Evolutionary conservation across 1,140 invertebrate genomes (phyloP), one percentile per base, ranked within the genome.

Genomic region (Philopotamus ludificatus): DNA sequence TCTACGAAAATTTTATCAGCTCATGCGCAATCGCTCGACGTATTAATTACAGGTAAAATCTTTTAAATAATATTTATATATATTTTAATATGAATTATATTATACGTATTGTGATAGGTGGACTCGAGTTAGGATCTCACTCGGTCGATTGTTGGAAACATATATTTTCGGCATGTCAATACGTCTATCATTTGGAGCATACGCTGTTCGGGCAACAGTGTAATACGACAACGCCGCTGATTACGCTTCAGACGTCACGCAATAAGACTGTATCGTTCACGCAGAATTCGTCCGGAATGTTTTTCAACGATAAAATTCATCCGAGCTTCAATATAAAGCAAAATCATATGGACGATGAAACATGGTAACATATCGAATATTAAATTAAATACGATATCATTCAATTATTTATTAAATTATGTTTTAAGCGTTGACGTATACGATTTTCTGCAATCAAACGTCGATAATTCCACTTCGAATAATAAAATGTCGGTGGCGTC

Each of bases 131-230:
- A 25, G 94, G 92, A 2, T 94, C 92, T 65, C 93, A 95, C 73
- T 91, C 92, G 22, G 85, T 89, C 39, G 91, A 95, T 65, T 96
- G 93, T 73, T 97, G 95, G 95, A 88, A 89, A 28, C 93, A 95
- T 75, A 91, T 97, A 61, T 95, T 97, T 74, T 88, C 89, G 76
- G 94, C 87, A 7, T 95, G 92, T 73, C 84, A 93, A n/a, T 93
- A 94, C 73, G 91, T 95, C 22, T 88, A 90, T n/a, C 89, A 89
- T 71, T 76, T 96, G 70, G 94, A 96, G 73, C 91, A 94, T 74
- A 87, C 88, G 1, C 86, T 94, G 65, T 95, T 94, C 67, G 92
- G 91, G 0, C 79, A 79, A 39, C 79, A 81, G 68, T 77, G 77
- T 9, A 79, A 79, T 47, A 78, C 76, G 9, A 75, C 79, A 0